Evolutionary conservation across 2,888 invertebrate genomes (phyloP), one percentile per base, ranked within the genome.

Genomic region (Calliphora vomitoria): DNA sequence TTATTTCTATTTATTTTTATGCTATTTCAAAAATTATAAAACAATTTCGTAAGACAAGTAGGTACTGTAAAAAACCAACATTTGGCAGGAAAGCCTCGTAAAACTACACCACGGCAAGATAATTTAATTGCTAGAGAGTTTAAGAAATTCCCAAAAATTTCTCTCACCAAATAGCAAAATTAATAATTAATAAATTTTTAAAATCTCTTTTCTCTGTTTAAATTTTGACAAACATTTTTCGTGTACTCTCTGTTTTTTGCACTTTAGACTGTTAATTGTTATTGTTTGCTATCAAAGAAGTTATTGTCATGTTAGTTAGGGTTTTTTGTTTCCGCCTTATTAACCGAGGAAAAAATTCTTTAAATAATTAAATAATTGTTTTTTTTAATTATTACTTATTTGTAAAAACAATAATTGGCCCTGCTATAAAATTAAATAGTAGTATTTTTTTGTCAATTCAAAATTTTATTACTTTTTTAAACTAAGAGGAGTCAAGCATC

Each of bases 311-410:
- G 18, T 47, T 50, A 50, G 18, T 47, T 50, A 50, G 20, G 15
- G 66, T 4, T 64, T 44, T 53, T 41, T 38, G 53, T 76, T 76
- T 66, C 66, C 66, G 53, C 41, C n/a, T 78, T 66, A 66, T 78
- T 41, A 66, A 18, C 44, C 20, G 10, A 53, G 13, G 50, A 53
- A 76, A 64, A 41, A 25, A 50, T 75, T 75, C 74, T 75, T 74
- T 20, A 60, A 31, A 58, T n/a, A 62, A 50, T 76, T 47, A 76
- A 53, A 53, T 15, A 79, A 68, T 25, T 25, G 25, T 8, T 20
- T 60, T 60, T 10, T 35, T 44, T 66, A 68, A 15, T 79, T 79
- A 58, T 47, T 31, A 44, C 41, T 79, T 18, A 8, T 50, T 35
- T 0, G 3, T 44, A 50, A n/a, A 78, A 66, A 41, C 66, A 41